These are phyloP conservation scores for Halesus radiatus DNA, from an alignment of 1,140 invertebrate genomes.

Conservation along the genomic window DNA sequence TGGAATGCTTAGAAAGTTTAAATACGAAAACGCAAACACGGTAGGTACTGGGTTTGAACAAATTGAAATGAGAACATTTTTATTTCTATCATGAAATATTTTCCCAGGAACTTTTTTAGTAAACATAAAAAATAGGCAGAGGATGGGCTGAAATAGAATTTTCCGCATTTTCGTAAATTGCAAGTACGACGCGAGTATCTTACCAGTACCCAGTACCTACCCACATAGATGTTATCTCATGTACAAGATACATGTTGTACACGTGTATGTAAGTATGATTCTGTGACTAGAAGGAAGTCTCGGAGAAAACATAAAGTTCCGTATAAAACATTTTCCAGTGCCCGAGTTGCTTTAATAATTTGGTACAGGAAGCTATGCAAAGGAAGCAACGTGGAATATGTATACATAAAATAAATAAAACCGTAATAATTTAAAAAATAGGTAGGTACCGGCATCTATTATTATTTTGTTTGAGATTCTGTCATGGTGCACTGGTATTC, in stretches of 20 bases:
- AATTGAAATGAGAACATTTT: constrained; percentile 30
- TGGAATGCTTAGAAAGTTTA: too few species aligned
- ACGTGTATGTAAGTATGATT: constrained; percentile 16
- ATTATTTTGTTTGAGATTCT: too few species aligned
- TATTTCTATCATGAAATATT: constrained; percentile 31
- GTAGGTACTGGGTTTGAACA: not conserved
- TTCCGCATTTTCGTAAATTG: constrained; percentile 31
- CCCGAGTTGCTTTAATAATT: constrained; percentile 22
- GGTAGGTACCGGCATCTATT: too few species aligned
- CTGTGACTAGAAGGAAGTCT: constrained; percentile 19
- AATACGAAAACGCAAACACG: too few species aligned
- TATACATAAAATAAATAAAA: too few species aligned
- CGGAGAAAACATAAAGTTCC: constrained; percentile 29
- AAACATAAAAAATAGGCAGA: constrained; percentile 32
- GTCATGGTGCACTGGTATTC: too few species aligned
- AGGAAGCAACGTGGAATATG: constrained; percentile 7
- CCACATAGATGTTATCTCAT: not conserved
- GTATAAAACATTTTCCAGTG: constrained; percentile 3
- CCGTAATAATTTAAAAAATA: too few species aligned
- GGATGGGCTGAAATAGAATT: not conserved
- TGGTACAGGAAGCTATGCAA: constrained; percentile 16
- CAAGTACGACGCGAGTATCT: not conserved
- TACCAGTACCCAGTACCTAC: not conserved
- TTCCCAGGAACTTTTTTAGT: constrained; percentile 22
- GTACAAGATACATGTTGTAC: constrained; percentile 17